These are phyloP conservation scores for Acanthopleura granulata DNA, from an alignment of 2,888 invertebrate species.

Conservation along the genomic window DNA sequence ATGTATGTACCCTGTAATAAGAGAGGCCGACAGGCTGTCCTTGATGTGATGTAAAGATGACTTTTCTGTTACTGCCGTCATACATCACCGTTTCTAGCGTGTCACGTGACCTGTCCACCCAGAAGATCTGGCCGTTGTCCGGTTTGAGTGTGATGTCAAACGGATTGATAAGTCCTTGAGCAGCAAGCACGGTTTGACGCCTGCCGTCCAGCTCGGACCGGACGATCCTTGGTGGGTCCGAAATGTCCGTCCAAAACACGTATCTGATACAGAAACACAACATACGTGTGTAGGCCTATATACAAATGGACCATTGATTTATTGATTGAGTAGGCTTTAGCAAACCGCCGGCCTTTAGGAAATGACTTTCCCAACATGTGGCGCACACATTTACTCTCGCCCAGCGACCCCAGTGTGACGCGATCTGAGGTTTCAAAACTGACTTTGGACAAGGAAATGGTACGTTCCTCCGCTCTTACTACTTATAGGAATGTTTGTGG, in stretches of 20 bases:
- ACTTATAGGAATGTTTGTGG: too few relatives aligned
- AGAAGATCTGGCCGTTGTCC: constrained; percentile 9
- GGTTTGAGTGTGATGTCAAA: constrained; percentile 11
- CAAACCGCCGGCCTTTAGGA: too few relatives aligned
- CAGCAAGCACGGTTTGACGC: neutral
- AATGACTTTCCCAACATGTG: too few relatives aligned
- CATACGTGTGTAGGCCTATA: too few relatives aligned
- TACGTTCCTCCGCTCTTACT: too few relatives aligned
- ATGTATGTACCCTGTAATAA: neutral
- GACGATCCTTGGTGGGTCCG: constrained; percentile 3
- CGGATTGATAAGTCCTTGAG: constrained; percentile 7
- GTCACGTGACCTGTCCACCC: neutral
- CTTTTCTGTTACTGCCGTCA: neutral
- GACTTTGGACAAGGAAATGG: too few relatives aligned
- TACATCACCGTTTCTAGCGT: constrained; percentile 2
- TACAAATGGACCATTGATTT: too few relatives aligned
- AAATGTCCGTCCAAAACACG: constrained; percentile 12
- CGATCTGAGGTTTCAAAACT: too few relatives aligned
- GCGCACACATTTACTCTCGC: too few relatives aligned
- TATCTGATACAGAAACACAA: neutral
- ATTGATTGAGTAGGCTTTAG: too few relatives aligned
- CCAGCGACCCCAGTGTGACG: too few relatives aligned
- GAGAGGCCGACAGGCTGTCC: constrained; percentile 10
- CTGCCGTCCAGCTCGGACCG: constrained; percentile 4
- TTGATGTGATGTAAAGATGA: constrained; percentile 4